phyloP scores from a whole-genome alignment of 2,797 vertebrate genomes.

The Peromyscus eremicus region DNA sequence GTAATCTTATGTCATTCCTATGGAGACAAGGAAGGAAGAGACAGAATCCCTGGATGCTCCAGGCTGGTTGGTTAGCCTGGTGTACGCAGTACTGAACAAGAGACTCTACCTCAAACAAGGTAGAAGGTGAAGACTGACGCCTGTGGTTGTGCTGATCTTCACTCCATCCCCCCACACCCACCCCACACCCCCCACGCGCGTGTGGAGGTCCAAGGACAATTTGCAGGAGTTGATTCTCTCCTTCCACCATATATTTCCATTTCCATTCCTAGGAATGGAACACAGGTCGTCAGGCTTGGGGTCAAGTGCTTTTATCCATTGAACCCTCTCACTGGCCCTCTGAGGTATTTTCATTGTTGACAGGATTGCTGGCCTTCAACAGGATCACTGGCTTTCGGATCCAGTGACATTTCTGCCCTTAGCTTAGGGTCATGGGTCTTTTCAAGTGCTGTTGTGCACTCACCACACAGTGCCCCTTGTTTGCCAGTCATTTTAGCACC shows the following conservation, averaged over 20 bases:
- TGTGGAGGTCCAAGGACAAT: background rate
- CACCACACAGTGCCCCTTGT: background rate
- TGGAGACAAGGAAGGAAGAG: background rate
- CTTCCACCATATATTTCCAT: background rate
- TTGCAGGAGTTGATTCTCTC: background rate
- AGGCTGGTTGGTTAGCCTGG: background rate
- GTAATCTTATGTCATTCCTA: no score
- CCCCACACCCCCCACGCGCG: no score
- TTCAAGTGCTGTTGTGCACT: background rate
- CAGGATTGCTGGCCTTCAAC: background rate
- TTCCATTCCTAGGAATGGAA: background rate
- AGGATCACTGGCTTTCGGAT: background rate
- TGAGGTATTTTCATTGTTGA: background rate
- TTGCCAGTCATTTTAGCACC: conserved; percentile 10
- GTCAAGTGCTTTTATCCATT: background rate
- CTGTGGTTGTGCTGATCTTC: background rate
- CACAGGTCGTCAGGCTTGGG: background rate
- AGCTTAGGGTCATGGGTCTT: background rate
- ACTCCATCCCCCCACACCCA: background rate
- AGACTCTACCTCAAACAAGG: background rate
- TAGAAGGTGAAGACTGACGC: no score
- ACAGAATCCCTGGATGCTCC: background rate
- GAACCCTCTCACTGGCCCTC: background rate
- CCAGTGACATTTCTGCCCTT: background rate
- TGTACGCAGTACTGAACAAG: no score